A percentile compares a stretch with the other conserved stretches of the same genome.
Evolutionary conservation across 2,888 invertebrate species (phyloP).

Genomic region (Eristalis intricaria): DNA sequence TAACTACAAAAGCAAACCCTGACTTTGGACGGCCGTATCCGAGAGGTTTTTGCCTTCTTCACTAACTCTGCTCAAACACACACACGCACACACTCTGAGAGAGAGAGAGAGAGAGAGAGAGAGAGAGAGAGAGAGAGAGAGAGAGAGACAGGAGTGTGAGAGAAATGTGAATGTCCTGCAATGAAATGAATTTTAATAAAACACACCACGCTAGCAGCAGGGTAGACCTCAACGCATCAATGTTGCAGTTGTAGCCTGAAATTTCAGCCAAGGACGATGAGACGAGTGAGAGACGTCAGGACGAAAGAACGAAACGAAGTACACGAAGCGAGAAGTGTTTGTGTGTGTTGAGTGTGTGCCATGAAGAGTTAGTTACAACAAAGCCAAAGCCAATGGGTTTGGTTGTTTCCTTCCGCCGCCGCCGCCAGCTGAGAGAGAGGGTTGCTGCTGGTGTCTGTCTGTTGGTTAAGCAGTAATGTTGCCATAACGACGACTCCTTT

Average conservation of each 20-base stretch:
- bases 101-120: background rate
- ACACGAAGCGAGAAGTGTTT: background rate
- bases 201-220: slow-evolving; percentile 41
- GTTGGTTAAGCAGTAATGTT: slow-evolving; percentile 44
- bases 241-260: slow-evolving; percentile 37
- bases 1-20: slow-evolving; percentile 35
- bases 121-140: too few relatives aligned
- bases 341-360: background rate
- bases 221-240: slow-evolving; percentile 55
- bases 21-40: slow-evolving; percentile 13
- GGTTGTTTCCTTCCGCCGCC: slow-evolving; percentile 59
- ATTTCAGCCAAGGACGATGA: background rate
- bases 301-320: background rate
- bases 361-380: slow-evolving; percentile 5
- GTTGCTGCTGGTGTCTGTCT: slow-evolving; percentile 14
- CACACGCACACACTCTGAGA: background rate
- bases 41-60: slow-evolving; percentile 35
- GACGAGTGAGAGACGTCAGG: background rate
- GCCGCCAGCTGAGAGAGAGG: background rate
- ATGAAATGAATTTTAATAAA: slow-evolving; percentile 71
- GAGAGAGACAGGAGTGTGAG: too few relatives aligned
- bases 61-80: background rate
- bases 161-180: slow-evolving; percentile 39
- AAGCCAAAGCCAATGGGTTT: slow-evolving; percentile 34
- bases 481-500: slow-evolving; percentile 50